These are phyloP conservation scores for Manis crassicaudata DNA, from an alignment of 2,797 vertebrate species.

Conservation along the genomic window DNA sequence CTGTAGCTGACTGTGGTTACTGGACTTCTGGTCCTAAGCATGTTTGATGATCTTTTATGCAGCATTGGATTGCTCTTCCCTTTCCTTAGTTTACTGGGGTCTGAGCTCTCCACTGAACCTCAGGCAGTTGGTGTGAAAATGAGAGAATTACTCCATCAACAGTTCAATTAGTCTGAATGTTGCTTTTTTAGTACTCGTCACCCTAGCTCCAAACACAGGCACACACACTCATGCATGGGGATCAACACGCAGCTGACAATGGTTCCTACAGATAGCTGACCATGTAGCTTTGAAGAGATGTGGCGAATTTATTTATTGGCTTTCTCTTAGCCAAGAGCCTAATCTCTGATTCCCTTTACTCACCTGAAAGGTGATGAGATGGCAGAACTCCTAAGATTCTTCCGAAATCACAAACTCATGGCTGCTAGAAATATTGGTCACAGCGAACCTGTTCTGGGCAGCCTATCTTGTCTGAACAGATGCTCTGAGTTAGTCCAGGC, in stretches of 20 bases:
- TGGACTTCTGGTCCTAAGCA: background rate
- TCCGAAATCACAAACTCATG: background rate
- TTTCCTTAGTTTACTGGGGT: background rate
- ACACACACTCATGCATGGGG: background rate
- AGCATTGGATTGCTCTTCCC: background rate
- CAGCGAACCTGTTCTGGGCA: background rate
- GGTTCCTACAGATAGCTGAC: background rate
- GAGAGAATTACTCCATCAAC: background rate
- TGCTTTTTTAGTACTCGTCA: background rate
- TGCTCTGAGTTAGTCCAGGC: background rate
- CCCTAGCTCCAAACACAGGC: background rate
- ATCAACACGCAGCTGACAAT: background rate
- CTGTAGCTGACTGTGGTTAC: background rate
- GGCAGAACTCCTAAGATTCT: background rate
- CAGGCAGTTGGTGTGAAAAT: background rate
- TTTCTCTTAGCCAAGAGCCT: background rate
- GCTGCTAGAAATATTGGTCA: background rate
- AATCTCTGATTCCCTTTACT: background rate
- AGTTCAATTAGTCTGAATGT: constrained; percentile 14
- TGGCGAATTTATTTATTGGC: background rate
- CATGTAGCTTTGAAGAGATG: background rate
- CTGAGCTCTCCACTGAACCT: background rate
- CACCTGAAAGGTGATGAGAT: background rate
- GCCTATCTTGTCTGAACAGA: background rate
- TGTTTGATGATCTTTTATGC: background rate